Conservation (phyloP, 1,140 invertebrate genomes). For the Cotesia chilonis region DNA sequence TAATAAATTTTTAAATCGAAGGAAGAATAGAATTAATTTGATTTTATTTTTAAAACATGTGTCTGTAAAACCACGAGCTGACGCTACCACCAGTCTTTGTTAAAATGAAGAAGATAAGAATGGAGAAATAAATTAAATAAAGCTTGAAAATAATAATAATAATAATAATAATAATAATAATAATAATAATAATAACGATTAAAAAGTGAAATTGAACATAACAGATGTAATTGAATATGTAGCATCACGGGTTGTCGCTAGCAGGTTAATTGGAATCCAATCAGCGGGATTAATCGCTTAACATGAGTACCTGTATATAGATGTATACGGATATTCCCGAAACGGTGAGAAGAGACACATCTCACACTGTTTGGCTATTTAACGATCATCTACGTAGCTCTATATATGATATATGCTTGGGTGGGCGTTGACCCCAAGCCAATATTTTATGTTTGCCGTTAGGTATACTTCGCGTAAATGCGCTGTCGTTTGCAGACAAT, state of each 20-base stretch:
- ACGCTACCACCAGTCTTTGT: too few relatives aligned
- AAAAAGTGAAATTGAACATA: neutral
- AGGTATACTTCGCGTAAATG: conserved; percentile 15
- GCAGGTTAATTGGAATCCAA: conserved; percentile 62
- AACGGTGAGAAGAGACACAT: conserved; percentile 31
- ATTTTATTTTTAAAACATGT: too few relatives aligned
- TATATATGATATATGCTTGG: conserved; percentile 21
- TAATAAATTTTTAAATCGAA: too few relatives aligned
- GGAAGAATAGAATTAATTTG: too few relatives aligned
- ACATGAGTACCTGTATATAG: conserved; percentile 37
- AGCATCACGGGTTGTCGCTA: conserved; percentile 45
- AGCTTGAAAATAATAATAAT: neutral
- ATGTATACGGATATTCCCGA: too few relatives aligned
- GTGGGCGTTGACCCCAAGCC: conserved; percentile 52
- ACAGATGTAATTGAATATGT: conserved; percentile 11
- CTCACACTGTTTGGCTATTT: conserved; percentile 57
- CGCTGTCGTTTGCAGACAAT: conserved; percentile 47
- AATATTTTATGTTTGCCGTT: conserved; percentile 55
- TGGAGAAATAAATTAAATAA: too few relatives aligned
- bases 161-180: neutral
- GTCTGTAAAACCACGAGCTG: too few relatives aligned
- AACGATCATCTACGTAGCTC: conserved; percentile 46
- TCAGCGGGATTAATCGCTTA: conserved; percentile 59
- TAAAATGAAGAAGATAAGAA: too few relatives aligned
- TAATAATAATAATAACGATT: neutral